These are phyloP conservation scores for Phainopepla nitens DNA, from an alignment of 2,113 vertebrate species.

Conservation along the genomic window DNA sequence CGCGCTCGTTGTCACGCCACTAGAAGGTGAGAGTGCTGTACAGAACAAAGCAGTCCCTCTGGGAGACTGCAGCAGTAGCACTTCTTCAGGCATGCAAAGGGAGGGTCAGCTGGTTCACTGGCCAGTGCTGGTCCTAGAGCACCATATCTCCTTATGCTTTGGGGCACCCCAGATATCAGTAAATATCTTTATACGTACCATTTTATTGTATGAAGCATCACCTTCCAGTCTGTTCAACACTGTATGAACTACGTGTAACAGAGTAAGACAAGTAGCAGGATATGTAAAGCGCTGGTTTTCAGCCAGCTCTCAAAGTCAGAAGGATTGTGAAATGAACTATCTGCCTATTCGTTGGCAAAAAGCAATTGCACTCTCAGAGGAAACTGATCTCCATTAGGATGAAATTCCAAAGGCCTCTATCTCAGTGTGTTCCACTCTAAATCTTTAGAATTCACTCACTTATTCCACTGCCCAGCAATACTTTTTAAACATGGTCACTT, in stretches of 20 bases:
- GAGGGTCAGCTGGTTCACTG: not conserved
- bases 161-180: not conserved
- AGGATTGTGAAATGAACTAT: not conserved
- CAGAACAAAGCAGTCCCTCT: not conserved
- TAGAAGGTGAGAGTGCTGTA: not conserved
- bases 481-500: not conserved
- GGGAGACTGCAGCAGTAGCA: not conserved
- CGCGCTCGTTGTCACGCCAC: not conserved
- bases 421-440: not conserved
- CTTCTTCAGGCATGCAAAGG: too few species aligned
- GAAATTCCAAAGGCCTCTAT: not conserved
- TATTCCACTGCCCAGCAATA: not conserved
- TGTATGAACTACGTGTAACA: not conserved
- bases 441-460: not conserved
- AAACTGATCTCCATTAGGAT: not conserved
- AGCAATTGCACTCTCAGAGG: not conserved
- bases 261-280: not conserved
- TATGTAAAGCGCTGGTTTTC: not conserved
- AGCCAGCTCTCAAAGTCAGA: not conserved
- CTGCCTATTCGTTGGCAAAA: not conserved
- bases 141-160: not conserved
- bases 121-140: not conserved
- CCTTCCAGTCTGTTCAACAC: not conserved
- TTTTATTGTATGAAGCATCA: not conserved
- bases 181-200: not conserved